These are phyloP conservation scores for Lacerta bilineata DNA, from an alignment of 2,797 vertebrate species.

Conservation along the genomic window DNA sequence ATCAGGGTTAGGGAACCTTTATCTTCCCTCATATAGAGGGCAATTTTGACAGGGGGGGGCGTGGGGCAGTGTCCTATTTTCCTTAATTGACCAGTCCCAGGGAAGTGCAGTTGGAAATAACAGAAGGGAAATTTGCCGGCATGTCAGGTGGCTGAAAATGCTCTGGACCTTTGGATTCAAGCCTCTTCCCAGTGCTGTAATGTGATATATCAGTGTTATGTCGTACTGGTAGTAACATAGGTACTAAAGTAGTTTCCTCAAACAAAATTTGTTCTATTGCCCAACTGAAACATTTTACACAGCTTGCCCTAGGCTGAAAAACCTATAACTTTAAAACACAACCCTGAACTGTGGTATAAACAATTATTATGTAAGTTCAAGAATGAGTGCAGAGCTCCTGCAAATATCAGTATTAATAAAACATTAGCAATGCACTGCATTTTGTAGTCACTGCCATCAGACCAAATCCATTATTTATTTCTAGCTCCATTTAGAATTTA, in stretches of 20 bases:
- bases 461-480: slow-evolving; percentile 38
- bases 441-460: slow-evolving; percentile 39
- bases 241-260: not conserved
- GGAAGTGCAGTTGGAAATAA: no score
- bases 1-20: not conserved
- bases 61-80: no score
- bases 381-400: not conserved
- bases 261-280: slow-evolving; percentile 3
- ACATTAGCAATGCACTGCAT: slow-evolving; percentile 21
- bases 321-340: slow-evolving; percentile 28
- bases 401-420: slow-evolving; percentile 52
- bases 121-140: no score
- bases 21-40: no score
- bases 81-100: no score
- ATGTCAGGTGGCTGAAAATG: no score
- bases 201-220: not conserved
- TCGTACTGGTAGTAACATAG: not conserved
- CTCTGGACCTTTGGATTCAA: no score
- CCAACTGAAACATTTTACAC: not conserved
- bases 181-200: not conserved
- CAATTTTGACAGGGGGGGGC: no score
- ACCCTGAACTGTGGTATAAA: not conserved
- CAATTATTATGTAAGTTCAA: slow-evolving; percentile 27
- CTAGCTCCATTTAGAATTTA: slow-evolving; percentile 41
- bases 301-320: slow-evolving; percentile 20